Conservation (phyloP, 2,888 invertebrate species). For the Ichneumon xanthorius region DNA sequence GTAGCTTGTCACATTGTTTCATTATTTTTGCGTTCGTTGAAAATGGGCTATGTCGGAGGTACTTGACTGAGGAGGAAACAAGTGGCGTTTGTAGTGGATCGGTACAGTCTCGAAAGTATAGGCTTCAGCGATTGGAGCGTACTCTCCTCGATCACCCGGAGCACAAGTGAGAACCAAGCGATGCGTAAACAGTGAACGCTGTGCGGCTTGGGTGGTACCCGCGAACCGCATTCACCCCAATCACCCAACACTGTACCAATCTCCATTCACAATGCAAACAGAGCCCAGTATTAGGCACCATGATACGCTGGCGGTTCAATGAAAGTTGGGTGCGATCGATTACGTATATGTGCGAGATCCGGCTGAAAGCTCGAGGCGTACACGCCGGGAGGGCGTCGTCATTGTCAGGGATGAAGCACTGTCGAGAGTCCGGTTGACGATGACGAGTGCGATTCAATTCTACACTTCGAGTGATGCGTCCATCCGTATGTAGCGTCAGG, state of each 20-base stretch:
- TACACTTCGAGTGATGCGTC: slow-evolving; percentile 17
- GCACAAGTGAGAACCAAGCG: slow-evolving; percentile 44
- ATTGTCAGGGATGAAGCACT: slow-evolving; percentile 48
- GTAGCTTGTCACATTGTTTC: slow-evolving; percentile 17
- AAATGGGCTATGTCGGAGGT: background rate
- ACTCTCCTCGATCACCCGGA: slow-evolving; percentile 47
- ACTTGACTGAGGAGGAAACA: slow-evolving; percentile 19
- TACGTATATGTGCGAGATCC: slow-evolving; percentile 24
- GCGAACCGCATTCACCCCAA: slow-evolving; percentile 22
- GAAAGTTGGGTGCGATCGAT: slow-evolving; percentile 54
- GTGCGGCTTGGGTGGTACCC: slow-evolving; percentile 26
- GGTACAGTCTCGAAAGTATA: slow-evolving; percentile 31
- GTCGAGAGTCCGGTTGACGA: slow-evolving; percentile 49
- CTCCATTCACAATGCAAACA: slow-evolving; percentile 1
- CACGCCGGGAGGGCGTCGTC: slow-evolving; percentile 22
- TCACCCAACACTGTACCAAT: slow-evolving; percentile 28
- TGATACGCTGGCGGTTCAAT: slow-evolving; percentile 27
- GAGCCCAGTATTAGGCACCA: slow-evolving; percentile 35
- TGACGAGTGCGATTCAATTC: slow-evolving; percentile 32
- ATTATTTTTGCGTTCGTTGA: background rate
- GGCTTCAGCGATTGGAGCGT: slow-evolving; percentile 30
- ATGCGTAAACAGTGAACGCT: slow-evolving; percentile 42
- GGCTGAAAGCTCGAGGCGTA: slow-evolving; percentile 34
- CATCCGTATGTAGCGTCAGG: no score
- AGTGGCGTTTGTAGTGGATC: slow-evolving; percentile 29